Evolutionary conservation across 2,113 vertebrate species (phyloP), one percentile per base, ranked within the genome.

Genomic region (Nycticebus coucang): DNA sequence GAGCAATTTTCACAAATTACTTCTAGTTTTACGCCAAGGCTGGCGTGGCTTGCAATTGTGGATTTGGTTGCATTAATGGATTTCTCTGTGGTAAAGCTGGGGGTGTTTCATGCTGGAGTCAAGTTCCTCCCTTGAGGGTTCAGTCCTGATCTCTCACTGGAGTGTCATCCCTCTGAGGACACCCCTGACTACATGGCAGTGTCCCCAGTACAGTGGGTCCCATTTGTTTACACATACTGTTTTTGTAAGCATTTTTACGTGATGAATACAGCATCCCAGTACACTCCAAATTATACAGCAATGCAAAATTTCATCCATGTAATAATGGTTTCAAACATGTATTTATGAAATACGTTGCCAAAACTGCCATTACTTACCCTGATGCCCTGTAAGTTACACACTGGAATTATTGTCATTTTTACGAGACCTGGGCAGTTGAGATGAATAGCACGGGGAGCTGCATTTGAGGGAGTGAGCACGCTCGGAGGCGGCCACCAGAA

Each of bases 361-460:
- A 2, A 14, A 12, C 21, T 4, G n/a, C 30, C 74, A 15, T 64
- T 13, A 17, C 96, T 96, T 57, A 53, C 35, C 41, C 2, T 0
- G 86, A 78, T 30, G 93, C 57, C 93, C 80, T 79, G 60, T 75
- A 88, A 91, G 74, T 78, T 64, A 74, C 41, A n/a, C 79, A 45
- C 14, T 62, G 89, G 75, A 80, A 81, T 94, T 2, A 18, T 80
- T 74, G 66, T 33, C 35, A 78, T 60, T 74, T 85, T 72, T 64
- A 15, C 4, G 64, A 91, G 94, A 59, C 17, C 0, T 0, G 4
- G 22, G 69, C 82, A 74, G 41, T 41, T 21, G 91, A 41, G 83
- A 78, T 69, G 13, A 59, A 92, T 37, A 74, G 95, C 30, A 78
- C 1, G 4, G 33, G 37, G 28, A 60, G 59, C 66, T 59, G 21